Percentiles rank a stretch among this genome's conserved stretches.
phyloP scores from a whole-genome alignment of 2,797 vertebrate species.

The Molossus alvarezi region DNA sequence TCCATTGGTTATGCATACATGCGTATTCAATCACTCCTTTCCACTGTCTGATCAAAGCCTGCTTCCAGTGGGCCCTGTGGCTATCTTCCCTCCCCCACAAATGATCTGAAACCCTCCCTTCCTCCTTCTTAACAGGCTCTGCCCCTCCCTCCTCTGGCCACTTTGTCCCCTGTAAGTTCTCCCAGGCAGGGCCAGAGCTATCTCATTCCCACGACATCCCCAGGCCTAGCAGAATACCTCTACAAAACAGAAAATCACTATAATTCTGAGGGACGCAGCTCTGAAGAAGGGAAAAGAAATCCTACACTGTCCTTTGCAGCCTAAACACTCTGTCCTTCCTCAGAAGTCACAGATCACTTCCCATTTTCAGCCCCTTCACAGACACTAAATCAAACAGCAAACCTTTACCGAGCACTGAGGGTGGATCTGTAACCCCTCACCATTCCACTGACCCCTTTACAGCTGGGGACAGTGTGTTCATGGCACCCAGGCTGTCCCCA shows the following conservation, averaged over 20 bases:
- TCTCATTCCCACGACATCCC: background rate
- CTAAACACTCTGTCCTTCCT: background rate
- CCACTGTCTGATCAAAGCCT: background rate
- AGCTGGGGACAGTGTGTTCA: background rate
- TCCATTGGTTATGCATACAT: too few relatives aligned
- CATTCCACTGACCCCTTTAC: background rate
- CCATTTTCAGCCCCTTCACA: background rate
- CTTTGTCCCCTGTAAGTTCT: background rate
- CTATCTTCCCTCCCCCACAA: fast-evolving
- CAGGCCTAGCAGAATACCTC: background rate
- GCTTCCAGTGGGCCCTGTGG: background rate
- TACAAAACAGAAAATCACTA: background rate
- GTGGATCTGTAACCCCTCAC: background rate
- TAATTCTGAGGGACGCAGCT: background rate
- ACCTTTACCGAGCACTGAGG: background rate
- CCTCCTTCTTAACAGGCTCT: background rate
- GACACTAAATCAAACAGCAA: background rate
- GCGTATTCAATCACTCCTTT: background rate
- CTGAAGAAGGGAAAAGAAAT: background rate
- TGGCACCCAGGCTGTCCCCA: background rate
- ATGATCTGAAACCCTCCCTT: background rate
- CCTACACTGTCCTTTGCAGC: background rate
- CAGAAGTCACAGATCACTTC: background rate
- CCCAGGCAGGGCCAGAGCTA: background rate
- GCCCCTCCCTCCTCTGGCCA: background rate